Base-by-base conservation (phyloP, 64 coral and sea anemone species). In the Porites lutea region DNA sequence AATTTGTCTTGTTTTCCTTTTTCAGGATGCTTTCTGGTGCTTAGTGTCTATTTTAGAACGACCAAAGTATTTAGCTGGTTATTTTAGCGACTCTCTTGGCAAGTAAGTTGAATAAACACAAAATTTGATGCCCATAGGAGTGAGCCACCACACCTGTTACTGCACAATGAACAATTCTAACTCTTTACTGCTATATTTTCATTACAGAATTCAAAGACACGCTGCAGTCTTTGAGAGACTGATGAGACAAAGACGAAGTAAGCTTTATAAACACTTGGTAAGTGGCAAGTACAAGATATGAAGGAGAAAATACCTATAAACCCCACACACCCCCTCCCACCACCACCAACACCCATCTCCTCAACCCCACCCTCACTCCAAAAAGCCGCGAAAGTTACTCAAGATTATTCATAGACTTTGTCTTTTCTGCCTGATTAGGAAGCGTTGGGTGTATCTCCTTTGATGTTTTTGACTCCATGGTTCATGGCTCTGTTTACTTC, bases 401-500 rank as follows among this genome's bases (percentile, higher is more conserved):
- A 8, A 20, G 55, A 8, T 46, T 10, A 23, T 48, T 21, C 8
- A 1, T 47, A 1, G 59, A 14, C 45, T 0, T 57, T 48, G 53
- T 73, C 23, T 55, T 65, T 7, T 43, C 44, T 52, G 4, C 52
- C 2, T n/a, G 22, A 5, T 71, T 70, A 90, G 62, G 67, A 70
- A 22, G 43, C 57, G 8, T 22, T 60, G 13, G 78, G 78, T 37
- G 78, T 80, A 23, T 80, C 78, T 14, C 78, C 78, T 27, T 44
- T 80, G 52, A 90, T 98, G 87, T 98, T 94, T 71, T 84, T 98
- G 3, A 98, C 97, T 0, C 97, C 97, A 0, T 98, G 97, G 97
- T 98, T 98, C 11, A 96, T 98, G 97, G 94, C 94, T 7, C 61
- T 98, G 9, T 98, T 88, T 73, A 98, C 97, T 22, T 91, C 94